phyloP scores from a whole-genome alignment of 2,113 vertebrate genomes.

The Puffinus mauretanicus region DNA sequence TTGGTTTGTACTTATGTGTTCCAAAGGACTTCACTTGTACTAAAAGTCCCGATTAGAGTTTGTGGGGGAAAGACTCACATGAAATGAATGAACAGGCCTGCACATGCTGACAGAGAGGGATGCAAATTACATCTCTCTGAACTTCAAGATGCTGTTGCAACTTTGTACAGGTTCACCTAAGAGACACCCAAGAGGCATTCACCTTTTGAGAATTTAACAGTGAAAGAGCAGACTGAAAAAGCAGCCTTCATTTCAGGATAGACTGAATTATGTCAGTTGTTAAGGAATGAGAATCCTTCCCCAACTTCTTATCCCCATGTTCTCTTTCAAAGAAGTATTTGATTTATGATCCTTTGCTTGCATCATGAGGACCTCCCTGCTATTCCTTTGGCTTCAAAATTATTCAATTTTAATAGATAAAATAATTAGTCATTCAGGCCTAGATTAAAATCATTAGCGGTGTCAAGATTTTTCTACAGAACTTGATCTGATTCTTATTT shows the following conservation, averaged over 20 bases:
- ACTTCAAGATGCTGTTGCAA: background rate
- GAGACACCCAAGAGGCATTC: accelerated
- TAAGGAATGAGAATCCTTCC: background rate
- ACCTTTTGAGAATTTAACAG: background rate
- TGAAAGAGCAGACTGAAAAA: background rate
- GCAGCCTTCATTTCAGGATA: background rate
- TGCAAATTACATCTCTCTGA: background rate
- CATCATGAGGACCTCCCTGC: background rate
- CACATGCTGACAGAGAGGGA: background rate
- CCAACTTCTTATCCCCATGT: background rate
- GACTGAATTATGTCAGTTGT: background rate
- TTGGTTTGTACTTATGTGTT: background rate
- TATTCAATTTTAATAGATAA: background rate
- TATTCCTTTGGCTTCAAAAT: background rate
- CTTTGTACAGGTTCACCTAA: background rate
- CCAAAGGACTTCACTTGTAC: background rate
- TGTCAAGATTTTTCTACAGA: background rate
- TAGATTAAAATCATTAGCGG: background rate
- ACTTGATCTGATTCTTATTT: background rate
- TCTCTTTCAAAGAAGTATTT: background rate
- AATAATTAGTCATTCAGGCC: background rate
- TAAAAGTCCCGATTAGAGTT: background rate
- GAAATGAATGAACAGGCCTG: background rate
- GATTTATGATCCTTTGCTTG: background rate
- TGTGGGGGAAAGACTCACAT: background rate